Evolutionary conservation across 2,113 vertebrate genomes (phyloP).

Genomic region (Dicerorhinus sumatrensis): DNA sequence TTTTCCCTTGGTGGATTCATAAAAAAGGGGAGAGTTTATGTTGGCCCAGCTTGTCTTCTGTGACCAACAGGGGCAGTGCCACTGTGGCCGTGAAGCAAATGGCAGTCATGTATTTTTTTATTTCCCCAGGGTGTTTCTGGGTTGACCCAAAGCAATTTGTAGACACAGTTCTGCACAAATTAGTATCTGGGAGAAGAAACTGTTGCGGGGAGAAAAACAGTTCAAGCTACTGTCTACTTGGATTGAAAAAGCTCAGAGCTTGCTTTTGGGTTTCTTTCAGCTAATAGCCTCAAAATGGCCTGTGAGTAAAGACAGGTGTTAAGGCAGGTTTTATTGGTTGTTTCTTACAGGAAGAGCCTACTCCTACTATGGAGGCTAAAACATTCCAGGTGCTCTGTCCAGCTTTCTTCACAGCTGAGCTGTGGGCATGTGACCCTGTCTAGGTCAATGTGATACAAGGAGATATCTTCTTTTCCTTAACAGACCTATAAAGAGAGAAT

Average conservation of each 20-base stretch:
- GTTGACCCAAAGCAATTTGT: slow-evolving; percentile 66
- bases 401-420: neutral
- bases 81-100: neutral
- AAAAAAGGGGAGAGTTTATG: neutral
- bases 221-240: neutral
- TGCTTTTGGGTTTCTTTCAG: neutral
- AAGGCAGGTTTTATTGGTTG: neutral
- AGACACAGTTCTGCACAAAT: slow-evolving; percentile 31
- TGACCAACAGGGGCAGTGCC: neutral
- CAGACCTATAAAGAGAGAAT: neutral
- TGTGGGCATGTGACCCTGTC: neutral
- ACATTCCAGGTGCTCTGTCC: neutral
- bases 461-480: neutral
- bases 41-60: neutral
- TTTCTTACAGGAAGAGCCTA: neutral
- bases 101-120: neutral
- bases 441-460: neutral
- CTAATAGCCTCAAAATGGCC: neutral
- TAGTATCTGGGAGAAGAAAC: slow-evolving; percentile 55
- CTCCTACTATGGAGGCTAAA: neutral
- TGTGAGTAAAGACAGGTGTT: neutral
- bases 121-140: slow-evolving; percentile 42
- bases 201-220: neutral
- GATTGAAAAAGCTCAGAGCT: slow-evolving; percentile 64
- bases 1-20: neutral